phyloP scores from a whole-genome alignment of 1,140 invertebrate species.

The Heliconius nattereri region DNA sequence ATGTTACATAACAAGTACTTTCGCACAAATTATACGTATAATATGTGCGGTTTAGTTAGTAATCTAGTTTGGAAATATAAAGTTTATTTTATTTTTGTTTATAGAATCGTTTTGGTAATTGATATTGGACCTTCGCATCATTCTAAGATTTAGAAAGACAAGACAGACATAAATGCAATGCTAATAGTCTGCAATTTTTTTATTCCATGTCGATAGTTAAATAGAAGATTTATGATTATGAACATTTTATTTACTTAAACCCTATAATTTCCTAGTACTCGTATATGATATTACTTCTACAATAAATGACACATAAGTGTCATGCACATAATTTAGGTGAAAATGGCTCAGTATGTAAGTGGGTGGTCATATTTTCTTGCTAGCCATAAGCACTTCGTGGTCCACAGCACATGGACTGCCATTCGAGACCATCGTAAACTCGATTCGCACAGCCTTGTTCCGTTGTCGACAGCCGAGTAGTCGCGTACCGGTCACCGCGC shows the following conservation, averaged over 20 bases:
- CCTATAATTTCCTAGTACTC: background rate
- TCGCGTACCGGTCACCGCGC: constrained; percentile 51
- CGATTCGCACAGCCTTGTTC: constrained; percentile 54
- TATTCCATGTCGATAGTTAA: background rate
- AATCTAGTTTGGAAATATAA: background rate
- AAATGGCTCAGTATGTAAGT: constrained; percentile 27
- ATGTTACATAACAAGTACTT: background rate
- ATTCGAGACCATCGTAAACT: constrained; percentile 51
- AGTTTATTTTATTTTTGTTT: too few relatives aligned
- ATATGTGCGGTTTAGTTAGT: background rate
- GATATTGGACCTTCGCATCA: background rate
- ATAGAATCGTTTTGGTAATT: too few relatives aligned
- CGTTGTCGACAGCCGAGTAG: constrained; percentile 44
- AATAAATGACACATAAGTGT: background rate
- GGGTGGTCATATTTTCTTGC: constrained; percentile 37
- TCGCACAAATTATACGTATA: background rate
- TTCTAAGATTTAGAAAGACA: background rate
- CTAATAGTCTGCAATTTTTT: background rate
- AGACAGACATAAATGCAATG: background rate
- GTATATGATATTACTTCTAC: background rate
- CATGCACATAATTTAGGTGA: background rate
- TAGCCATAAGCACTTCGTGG: constrained; percentile 21
- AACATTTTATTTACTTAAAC: background rate
- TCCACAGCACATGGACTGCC: constrained; percentile 40
- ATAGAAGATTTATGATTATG: background rate